Base-by-base conservation (phyloP, 2,888 invertebrate species). In the Bombylius major region DNA sequence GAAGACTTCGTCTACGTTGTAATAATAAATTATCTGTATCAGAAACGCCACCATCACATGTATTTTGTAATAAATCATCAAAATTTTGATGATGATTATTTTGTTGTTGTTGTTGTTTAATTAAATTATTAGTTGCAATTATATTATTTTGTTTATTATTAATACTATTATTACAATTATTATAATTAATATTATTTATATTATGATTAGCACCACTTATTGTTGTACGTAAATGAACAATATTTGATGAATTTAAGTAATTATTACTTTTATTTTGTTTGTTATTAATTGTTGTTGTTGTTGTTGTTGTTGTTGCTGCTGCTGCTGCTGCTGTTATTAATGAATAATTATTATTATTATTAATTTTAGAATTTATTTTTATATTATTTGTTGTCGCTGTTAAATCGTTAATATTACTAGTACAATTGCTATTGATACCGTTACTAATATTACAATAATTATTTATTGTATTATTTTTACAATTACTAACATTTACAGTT, bases 1-100 rank as follows among this genome's bases (percentile, higher is more conserved):
- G 72, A 34, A 72, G 62, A 49, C 73, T 72, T 54, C 67, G 68
- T n/a, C 72, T 65, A 63, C 72, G 72, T 39, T 58, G 60, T 5
- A 50, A 44, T 5, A 49, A 44, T 34, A 5, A 11, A 14, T 50
- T 49, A 14, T 55, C 50, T 8, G 34, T 8, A 31, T 33, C 14
- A 6, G 48, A 3, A 11, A 4, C 11, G 47, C 50, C 51, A 9
- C 47, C 53, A 12, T 33, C 31, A 44, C 45, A 34, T 42, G 11
- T 11, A 11, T 42, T 42, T 31, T 62, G 61, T 39, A 64, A 14
- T 62, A 52, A 45, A 56, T 59, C 50, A 13, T 48, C 54, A 13
- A 58, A 56, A 50, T 53, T 59, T 31, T 56, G 50, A 51, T 55
- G 47, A 33, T 57, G 51, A 33, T 55, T 57, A 50, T 12, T 50